These are phyloP conservation scores for Philopotamus ludificatus DNA, from an alignment of 1,140 invertebrate genomes.

Conservation along the genomic window DNA sequence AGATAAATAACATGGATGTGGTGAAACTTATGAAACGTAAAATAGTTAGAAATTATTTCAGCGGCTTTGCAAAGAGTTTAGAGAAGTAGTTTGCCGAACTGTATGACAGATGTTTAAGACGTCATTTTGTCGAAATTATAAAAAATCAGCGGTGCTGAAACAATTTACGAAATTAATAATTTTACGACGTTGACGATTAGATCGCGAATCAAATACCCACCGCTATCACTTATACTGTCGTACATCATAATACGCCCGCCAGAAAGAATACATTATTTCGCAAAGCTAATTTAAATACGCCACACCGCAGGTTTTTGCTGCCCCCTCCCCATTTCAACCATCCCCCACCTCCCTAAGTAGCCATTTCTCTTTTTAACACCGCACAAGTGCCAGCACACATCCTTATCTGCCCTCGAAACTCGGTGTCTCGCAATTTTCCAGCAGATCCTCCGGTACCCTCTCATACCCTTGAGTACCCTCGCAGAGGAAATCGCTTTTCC, in stretches of 20 bases:
- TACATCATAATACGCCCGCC: neutral
- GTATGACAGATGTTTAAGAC: no score
- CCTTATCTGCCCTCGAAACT: slow-evolving; percentile 1
- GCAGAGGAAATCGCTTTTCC: slow-evolving; percentile 3
- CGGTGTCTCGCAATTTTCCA: slow-evolving; percentile 1
- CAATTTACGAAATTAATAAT: no score
- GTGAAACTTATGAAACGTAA: no score
- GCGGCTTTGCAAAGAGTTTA: no score
- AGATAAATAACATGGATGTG: no score
- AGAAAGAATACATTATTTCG: slow-evolving; percentile 2
- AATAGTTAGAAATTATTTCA: no score
- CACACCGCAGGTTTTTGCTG: slow-evolving; percentile 2
- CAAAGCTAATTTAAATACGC: slow-evolving; percentile 8
- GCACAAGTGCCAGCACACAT: slow-evolving; percentile 3
- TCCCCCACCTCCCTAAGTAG: neutral
- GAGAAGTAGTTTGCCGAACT: no score
- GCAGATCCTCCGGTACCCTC: slow-evolving; percentile 1
- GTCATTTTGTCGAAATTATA: no score
- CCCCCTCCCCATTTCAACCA: neutral
- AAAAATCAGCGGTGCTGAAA: no score
- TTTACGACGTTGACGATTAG: no score
- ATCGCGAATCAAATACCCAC: slow-evolving; percentile 4
- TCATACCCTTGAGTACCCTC: neutral
- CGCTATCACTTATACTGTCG: neutral
- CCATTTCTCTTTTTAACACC: slow-evolving; percentile 11